These are phyloP conservation scores for Gryllus longicercus DNA, from an alignment of 2,888 invertebrate genomes.

Conservation along the genomic window DNA sequence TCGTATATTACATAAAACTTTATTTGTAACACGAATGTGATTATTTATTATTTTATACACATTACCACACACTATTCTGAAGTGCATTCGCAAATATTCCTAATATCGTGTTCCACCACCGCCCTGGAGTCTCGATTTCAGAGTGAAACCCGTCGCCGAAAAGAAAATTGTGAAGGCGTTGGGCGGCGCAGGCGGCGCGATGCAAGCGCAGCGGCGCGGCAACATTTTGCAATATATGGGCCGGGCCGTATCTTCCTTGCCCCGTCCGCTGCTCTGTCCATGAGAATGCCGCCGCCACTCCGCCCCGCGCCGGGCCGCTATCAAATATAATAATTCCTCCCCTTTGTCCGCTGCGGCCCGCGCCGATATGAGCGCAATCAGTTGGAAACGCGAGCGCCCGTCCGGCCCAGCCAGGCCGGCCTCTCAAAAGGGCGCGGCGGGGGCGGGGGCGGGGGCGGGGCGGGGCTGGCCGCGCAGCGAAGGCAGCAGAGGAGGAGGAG, in stretches of 20 bases:
- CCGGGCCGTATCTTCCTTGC: not conserved
- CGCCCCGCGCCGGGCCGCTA: not conserved
- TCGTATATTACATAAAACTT: no score
- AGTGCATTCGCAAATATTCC: no score
- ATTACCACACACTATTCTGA: no score
- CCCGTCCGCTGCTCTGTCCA: not conserved
- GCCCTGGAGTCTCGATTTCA: no score
- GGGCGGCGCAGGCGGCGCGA: no score
- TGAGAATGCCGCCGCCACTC: not conserved
- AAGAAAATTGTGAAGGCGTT: no score
- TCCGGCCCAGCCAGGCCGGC: not conserved
- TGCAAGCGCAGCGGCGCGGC: no score
- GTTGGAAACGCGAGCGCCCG: not conserved
- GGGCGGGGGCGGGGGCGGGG: not conserved
- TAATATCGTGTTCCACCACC: no score
- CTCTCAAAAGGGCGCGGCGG: not conserved
- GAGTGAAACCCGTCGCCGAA: no score
- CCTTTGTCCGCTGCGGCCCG: not conserved
- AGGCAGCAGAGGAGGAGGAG: not conserved
- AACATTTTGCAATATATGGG: not conserved
- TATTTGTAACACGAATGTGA: no score
- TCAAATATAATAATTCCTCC: conserved; percentile 17
- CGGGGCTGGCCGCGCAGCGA: not conserved
- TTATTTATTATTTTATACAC: no score
- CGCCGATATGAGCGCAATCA: conserved; percentile 17